Conservation (phyloP, 2,113 vertebrate species). For the Petromus typicus region DNA sequence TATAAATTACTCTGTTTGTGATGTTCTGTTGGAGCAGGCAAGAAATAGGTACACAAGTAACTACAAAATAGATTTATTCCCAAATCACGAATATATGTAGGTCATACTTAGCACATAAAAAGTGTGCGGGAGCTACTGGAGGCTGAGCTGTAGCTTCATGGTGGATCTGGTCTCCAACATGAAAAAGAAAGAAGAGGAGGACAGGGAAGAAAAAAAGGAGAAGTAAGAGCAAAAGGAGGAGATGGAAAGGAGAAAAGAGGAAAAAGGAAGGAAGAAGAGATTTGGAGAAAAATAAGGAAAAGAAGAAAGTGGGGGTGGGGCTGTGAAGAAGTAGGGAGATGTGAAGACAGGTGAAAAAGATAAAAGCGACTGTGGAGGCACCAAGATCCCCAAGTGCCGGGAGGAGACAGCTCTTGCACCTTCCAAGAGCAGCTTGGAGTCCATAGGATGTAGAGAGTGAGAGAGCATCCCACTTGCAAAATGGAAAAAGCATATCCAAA, state of each 20-base stretch:
- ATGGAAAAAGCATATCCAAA: background rate
- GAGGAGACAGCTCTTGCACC: background rate
- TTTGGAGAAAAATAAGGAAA: background rate
- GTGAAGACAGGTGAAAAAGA: background rate
- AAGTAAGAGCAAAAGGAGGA: background rate
- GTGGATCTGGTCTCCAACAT: background rate
- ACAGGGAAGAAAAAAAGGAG: fast-evolving
- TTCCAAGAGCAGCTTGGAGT: background rate
- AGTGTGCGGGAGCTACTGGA: background rate
- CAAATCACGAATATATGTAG: background rate
- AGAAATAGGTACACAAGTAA: background rate
- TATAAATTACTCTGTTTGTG: background rate
- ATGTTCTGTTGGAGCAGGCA: background rate
- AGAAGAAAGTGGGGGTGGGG: background rate
- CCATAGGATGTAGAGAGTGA: background rate
- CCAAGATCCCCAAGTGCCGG: background rate
- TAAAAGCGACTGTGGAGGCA: background rate
- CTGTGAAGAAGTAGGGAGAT: background rate
- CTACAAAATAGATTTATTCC: background rate
- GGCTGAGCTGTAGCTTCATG: background rate
- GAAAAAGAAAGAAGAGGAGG: background rate
- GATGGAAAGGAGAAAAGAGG: background rate
- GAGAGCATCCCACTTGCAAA: background rate
- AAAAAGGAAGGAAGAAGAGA: background rate
- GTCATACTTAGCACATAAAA: background rate